These are phyloP conservation scores for Luscinia luscinia DNA, from an alignment of 2,797 vertebrate species.

Conservation along the genomic window DNA sequence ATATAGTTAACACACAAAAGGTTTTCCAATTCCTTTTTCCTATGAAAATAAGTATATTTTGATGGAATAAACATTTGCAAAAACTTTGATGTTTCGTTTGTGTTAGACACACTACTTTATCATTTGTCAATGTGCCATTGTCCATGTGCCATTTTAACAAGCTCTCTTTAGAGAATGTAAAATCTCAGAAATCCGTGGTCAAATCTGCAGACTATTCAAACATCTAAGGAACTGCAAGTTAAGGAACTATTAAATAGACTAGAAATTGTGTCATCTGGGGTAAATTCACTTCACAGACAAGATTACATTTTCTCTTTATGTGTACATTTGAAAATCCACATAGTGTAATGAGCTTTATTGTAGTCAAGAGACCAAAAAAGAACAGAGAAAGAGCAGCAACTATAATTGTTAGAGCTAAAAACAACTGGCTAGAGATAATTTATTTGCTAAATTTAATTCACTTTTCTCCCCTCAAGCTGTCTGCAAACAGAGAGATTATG, in stretches of 20 bases:
- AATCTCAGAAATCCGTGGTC: background rate
- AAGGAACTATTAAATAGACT: background rate
- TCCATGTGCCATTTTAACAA: accelerated
- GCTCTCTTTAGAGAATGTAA: background rate
- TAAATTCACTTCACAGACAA: background rate
- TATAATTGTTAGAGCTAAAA: background rate
- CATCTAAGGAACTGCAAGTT: background rate
- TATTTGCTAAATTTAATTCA: constrained; percentile 21
- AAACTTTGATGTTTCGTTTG: background rate
- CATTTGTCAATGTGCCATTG: background rate
- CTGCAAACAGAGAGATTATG: background rate
- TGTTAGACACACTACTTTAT: background rate
- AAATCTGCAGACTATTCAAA: background rate
- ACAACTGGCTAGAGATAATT: background rate
- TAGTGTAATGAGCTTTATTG: constrained; percentile 2
- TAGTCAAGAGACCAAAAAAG: background rate
- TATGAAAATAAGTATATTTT: background rate
- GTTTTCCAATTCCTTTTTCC: background rate
- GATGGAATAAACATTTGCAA: background rate
- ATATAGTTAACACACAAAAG: background rate
- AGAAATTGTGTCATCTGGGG: background rate
- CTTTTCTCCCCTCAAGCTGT: background rate
- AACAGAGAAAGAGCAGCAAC: background rate
- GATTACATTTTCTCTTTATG: background rate
- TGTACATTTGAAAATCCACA: background rate